These are phyloP conservation scores for Aphrophora alni DNA, from an alignment of 2,888 invertebrate species.

Conservation along the genomic window DNA sequence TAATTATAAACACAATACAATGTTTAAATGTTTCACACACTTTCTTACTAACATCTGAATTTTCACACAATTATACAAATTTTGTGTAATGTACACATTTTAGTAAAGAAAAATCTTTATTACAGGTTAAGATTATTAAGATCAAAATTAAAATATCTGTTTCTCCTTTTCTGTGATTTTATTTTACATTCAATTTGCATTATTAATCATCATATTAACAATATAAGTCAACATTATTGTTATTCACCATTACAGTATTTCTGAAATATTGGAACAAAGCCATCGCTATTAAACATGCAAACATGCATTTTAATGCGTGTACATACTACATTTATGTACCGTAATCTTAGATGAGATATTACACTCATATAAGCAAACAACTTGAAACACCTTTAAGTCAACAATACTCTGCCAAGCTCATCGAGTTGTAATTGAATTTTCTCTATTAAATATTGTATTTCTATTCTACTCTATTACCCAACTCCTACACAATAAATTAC, in stretches of 20 bases:
- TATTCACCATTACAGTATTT: background rate
- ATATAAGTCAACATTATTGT: background rate
- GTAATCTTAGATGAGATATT: background rate
- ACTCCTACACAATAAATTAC: no score
- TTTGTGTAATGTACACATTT: no score
- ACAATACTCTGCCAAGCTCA: background rate
- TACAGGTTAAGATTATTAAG: no score
- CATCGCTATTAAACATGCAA: background rate
- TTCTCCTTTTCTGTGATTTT: no score
- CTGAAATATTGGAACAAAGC: background rate
- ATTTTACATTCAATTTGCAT: no score
- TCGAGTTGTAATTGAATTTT: conserved; percentile 11
- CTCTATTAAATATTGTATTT: background rate
- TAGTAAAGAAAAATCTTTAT: no score
- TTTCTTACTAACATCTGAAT: no score
- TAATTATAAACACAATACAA: no score
- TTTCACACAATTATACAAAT: no score
- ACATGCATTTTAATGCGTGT: background rate
- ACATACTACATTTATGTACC: background rate
- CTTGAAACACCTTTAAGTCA: background rate
- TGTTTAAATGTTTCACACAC: no score
- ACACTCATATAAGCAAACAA: background rate
- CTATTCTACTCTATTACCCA: background rate
- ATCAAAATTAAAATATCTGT: no score
- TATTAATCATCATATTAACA: no score